These are phyloP conservation scores for Parapristionchus giblindavisi DNA, from an alignment of 2,888 invertebrate species.

Conservation along the genomic window DNA sequence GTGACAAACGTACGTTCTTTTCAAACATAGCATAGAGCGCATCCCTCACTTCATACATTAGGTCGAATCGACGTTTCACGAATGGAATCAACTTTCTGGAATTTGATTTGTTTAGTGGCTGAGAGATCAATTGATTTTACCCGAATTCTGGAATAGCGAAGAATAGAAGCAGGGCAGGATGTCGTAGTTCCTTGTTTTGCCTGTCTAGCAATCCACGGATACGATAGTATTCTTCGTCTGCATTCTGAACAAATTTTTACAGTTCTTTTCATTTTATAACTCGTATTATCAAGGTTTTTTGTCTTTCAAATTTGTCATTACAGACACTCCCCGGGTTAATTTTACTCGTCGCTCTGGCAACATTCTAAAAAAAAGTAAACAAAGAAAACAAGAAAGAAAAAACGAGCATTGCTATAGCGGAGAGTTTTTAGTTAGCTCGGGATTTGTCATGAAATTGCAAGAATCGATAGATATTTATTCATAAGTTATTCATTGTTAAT, in stretches of 20 bases:
- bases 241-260: no score
- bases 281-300: not conserved
- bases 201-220: constrained; percentile 16
- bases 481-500: no score
- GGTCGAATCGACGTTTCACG: not conserved
- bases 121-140: no score
- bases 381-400: no score
- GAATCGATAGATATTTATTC: no score
- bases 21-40: constrained; percentile 20
- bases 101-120: not conserved
- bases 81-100: constrained; percentile 19
- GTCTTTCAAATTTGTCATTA: not conserved
- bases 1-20: constrained; percentile 11
- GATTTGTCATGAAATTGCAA: no score
- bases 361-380: no score
- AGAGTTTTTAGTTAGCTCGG: no score
- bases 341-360: no score
- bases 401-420: no score
- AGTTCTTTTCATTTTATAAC: no score
- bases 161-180: constrained; percentile 10
- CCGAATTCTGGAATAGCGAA: not conserved
- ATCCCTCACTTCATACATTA: constrained; percentile 12
- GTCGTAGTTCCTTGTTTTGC: constrained; percentile 11
- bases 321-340: no score
- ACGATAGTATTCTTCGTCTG: constrained; percentile 10